A percentile compares a stretch with the other conserved stretches of the same genome.
These are phyloP conservation scores for Poicephalus gulielmi DNA, from an alignment of 2,113 vertebrate genomes.

Conservation along the genomic window DNA sequence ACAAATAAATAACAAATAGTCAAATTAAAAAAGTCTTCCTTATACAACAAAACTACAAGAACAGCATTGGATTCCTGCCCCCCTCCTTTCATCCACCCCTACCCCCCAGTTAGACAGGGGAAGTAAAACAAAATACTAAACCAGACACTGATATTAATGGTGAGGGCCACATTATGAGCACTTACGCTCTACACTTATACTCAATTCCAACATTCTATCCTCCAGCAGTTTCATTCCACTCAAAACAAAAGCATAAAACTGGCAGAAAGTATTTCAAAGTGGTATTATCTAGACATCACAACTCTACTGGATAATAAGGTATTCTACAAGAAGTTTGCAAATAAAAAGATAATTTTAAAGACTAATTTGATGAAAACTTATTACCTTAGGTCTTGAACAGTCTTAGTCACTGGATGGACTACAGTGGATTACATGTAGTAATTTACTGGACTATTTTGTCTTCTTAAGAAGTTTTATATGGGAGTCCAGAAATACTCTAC, in stretches of 20 bases:
- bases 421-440: not conserved
- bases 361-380: not conserved
- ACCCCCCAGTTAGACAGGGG: fast-evolving
- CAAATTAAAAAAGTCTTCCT: not conserved
- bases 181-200: not conserved
- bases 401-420: not conserved
- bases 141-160: not conserved
- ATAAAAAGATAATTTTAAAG: not conserved
- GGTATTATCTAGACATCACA: not conserved
- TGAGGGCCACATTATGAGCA: not conserved
- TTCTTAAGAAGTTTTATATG: not conserved
- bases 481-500: not conserved
- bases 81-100: not conserved
- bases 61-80: not conserved
- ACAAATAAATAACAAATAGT: not conserved
- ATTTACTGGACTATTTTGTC: not conserved
- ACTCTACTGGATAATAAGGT: not conserved
- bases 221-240: not conserved
- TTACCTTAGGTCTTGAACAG: not conserved
- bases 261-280: not conserved
- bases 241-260: not conserved
- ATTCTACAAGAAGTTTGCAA: not conserved
- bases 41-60: not conserved
- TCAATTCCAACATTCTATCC: not conserved
- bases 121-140: not conserved